phyloP scores from a whole-genome alignment of 2,888 invertebrate genomes.

The Apoda limacodes region DNA sequence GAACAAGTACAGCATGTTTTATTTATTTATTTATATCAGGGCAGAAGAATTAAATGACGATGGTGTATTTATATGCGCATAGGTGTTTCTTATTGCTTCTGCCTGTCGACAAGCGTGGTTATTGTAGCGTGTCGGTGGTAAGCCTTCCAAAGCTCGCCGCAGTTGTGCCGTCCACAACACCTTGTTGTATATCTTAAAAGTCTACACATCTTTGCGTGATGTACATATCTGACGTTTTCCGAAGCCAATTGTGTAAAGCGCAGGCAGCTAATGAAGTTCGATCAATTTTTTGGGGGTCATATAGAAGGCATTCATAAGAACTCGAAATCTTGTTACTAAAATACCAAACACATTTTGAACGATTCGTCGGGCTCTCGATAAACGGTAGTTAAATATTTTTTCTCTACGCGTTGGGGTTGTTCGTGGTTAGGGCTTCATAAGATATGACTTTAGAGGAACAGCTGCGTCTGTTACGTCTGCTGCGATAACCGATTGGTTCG shows the following conservation, averaged over 20 bases:
- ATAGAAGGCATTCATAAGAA: conserved; percentile 13
- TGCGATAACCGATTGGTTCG: conserved; percentile 11
- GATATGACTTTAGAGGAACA: conserved; percentile 16
- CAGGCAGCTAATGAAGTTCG: conserved; percentile 18
- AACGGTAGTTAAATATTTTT: conserved; percentile 15
- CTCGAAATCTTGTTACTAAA: conserved; percentile 12
- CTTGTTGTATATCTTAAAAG: conserved; percentile 16
- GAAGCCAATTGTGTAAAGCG: conserved; percentile 22
- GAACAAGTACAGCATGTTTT: conserved; percentile 6
- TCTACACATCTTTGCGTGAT: conserved; percentile 19
- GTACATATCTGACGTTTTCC: conserved; percentile 18
- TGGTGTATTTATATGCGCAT: conserved; percentile 16
- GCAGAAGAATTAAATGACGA: conserved; percentile 15
- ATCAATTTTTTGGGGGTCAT: conserved; percentile 18
- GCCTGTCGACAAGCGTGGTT: conserved; percentile 13
- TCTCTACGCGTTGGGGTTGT: conserved; percentile 13
- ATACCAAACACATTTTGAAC: conserved; percentile 16
- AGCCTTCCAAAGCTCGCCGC: conserved; percentile 12
- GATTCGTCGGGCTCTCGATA: conserved; percentile 14
- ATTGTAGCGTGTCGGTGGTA: conserved; percentile 11
- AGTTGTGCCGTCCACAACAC: conserved; percentile 16
- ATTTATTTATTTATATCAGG: conserved; percentile 12
- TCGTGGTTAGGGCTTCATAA: conserved; percentile 17
- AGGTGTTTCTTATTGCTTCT: conserved; percentile 16
- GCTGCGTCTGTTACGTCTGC: conserved; percentile 17